Evolutionary conservation across 1,140 invertebrate genomes (phyloP), one percentile per base, ranked within the genome.

Genomic region (Aphis craccivora): DNA sequence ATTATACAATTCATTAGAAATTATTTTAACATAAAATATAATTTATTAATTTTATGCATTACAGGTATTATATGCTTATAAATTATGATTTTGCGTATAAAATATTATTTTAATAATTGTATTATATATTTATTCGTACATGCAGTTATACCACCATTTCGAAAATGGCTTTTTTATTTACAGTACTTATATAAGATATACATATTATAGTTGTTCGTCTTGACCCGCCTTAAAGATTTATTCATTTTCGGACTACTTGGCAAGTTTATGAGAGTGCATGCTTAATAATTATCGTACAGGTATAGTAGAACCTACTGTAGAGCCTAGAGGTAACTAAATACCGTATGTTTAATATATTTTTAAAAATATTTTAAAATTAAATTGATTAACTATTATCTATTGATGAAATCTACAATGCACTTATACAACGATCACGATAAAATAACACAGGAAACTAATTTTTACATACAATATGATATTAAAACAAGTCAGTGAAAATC

Each of bases 321-420:
- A n/a, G 60, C 30, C 60, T 76, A n/a, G 11, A 76, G 60, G n/a
- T 18, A 76, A 76, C n/a, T 76, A 20, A 76, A 76, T 30, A n/a
- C 60, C 11, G 14, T n/a, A 20, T n/a, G 60, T n/a, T 76, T 76
- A 76, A 76, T 76, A n/a, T 76, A 76, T 76, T 76, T 76, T 6
- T 35, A n/a, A 5, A 76, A n/a, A 7, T 76, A 18, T 76, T 76
- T 6, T 35, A n/a, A 5, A 76, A n/a, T 11, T 76, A 18, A 76
- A 76, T n/a, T 76, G 30, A n/a, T 76, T n/a, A 30, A 76, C n/a
- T n/a, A 76, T 76, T n/a, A 76, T 76, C 60, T 76, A n/a, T 76
- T 76, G 30, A 76, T 76, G n/a, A 76, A 76, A 76, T 76, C 30
- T 76, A 76, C n/a, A 76, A 14, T 76, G n/a, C 14, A 14, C 60